Evolutionary conservation across 53 echinoderm and acorn worm species (phyloP).

Genomic region (Echinometra lucunter): DNA sequence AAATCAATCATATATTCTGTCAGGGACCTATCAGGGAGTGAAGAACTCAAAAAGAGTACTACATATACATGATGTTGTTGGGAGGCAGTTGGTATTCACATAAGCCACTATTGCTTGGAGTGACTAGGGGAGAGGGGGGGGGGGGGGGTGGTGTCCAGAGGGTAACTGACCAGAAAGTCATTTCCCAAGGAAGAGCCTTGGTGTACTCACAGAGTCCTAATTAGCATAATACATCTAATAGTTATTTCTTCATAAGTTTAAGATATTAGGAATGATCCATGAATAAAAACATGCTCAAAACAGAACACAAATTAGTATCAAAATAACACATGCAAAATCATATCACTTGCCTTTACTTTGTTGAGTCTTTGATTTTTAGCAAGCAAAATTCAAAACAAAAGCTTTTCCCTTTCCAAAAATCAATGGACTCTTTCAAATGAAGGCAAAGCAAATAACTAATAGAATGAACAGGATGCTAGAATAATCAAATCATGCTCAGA

Average conservation of each 20-base stretch:
- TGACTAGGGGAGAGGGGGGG: not conserved
- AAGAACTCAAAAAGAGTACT: too few species aligned
- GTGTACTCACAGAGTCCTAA: not conserved
- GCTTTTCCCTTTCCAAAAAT: not conserved
- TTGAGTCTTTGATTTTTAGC: not conserved
- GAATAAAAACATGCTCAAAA: not conserved
- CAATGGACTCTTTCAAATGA: not conserved
- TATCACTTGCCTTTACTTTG: not conserved
- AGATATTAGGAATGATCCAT: not conserved
- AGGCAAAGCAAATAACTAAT: not conserved
- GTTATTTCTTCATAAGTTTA: not conserved
- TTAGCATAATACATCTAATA: not conserved
- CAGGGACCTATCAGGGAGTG: too few species aligned
- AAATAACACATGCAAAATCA: not conserved
- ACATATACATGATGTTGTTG: too few species aligned
- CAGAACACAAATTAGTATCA: not conserved
- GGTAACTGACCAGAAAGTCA: not conserved
- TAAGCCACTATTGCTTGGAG: not conserved
- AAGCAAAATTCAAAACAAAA: not conserved
- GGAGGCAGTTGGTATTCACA: not conserved
- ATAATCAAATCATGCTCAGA: constrained; percentile 10
- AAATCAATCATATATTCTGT: too few species aligned
- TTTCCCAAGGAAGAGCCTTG: not conserved
- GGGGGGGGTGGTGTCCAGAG: not conserved
- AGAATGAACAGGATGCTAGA: not conserved